These are phyloP conservation scores for Epinephelus lanceolatus DNA, from an alignment of 2,113 vertebrate species.

Conservation along the genomic window DNA sequence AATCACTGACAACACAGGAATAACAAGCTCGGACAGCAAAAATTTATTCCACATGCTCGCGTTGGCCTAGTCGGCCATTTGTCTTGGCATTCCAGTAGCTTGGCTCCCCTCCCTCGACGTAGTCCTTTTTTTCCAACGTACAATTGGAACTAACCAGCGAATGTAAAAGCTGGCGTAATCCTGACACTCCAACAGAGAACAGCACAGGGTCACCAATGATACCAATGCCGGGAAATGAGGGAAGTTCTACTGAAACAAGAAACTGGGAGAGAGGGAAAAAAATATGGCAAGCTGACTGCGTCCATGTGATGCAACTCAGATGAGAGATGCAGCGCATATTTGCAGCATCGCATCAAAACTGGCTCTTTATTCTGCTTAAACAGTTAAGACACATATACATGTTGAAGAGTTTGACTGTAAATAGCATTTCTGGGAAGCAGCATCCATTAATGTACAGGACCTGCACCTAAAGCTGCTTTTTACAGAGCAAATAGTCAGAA, in stretches of 20 bases:
- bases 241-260: constrained; percentile 73
- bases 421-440: neutral
- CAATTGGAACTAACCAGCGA: constrained; percentile 80
- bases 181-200: constrained; percentile 77
- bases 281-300: constrained; percentile 51
- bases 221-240: constrained; percentile 80
- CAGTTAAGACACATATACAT: constrained; percentile 25
- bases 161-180: constrained; percentile 80
- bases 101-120: constrained; percentile 70
- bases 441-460: constrained; percentile 2
- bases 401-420: constrained; percentile 2
- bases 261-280: constrained; percentile 58
- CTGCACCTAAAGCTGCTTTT: constrained; percentile 28
- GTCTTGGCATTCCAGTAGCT: constrained; percentile 84
- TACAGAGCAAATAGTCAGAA: constrained; percentile 56
- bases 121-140: constrained; percentile 75
- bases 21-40: constrained; percentile 83
- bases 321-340: constrained; percentile 39
- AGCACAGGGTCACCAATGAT: constrained; percentile 79
- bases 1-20: constrained; percentile 82
- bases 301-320: constrained; percentile 68
- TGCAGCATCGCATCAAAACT: constrained; percentile 41
- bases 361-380: constrained; percentile 23
- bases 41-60: constrained; percentile 85
- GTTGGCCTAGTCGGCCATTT: constrained; percentile 80